A percentile compares a stretch with the other conserved stretches of the same genome.
phyloP scores from a whole-genome alignment of 2,797 vertebrate species.

The Acomys russatus region DNA sequence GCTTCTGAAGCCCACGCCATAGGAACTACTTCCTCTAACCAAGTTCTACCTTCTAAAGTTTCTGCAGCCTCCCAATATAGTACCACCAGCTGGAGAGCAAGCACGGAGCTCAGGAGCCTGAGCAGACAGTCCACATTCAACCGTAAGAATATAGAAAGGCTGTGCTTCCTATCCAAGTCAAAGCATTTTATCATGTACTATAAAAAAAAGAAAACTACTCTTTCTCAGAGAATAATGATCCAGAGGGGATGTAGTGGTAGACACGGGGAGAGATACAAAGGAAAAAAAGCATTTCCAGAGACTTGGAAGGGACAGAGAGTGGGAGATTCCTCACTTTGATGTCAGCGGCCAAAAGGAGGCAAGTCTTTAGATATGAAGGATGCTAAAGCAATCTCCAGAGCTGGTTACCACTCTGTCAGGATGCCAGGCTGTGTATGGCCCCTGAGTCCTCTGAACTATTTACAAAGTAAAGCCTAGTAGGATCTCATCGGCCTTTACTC shows the following conservation, averaged over 20 bases:
- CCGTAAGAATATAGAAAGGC: background rate
- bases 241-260: background rate
- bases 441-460: background rate
- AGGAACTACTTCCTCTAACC: background rate
- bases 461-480: background rate
- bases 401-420: background rate
- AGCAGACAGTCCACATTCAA: background rate
- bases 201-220: background rate
- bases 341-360: background rate
- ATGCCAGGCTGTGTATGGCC: background rate
- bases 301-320: background rate
- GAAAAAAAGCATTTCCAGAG: background rate
- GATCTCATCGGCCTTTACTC: background rate
- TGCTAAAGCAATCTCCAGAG: background rate
- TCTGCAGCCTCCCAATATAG: background rate
- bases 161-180: background rate
- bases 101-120: background rate
- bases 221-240: constrained; percentile 20
- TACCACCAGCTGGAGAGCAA: background rate
- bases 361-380: background rate
- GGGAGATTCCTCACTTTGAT: background rate
- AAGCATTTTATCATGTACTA: background rate
- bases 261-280: background rate
- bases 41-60: background rate
- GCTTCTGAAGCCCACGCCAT: background rate